A percentile compares a stretch with the other conserved stretches of the same genome.
Evolutionary conservation across 2,797 vertebrate species (phyloP).

Genomic region (Craterocephalus amniculus): DNA sequence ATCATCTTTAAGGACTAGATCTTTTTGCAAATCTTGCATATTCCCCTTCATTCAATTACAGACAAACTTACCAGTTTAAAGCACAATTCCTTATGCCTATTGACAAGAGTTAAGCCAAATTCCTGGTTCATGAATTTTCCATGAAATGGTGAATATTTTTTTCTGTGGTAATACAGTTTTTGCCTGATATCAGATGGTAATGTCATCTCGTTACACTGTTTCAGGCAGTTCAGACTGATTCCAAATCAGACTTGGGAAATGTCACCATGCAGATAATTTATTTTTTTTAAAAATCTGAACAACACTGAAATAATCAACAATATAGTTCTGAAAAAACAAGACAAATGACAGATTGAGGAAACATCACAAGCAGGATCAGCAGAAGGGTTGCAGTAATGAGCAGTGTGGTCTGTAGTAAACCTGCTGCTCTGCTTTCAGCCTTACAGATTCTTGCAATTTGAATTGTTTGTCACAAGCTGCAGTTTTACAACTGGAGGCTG

Average conservation of each 20-base stretch:
- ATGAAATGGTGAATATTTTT: background rate
- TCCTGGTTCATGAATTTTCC: background rate
- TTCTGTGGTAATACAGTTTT: background rate
- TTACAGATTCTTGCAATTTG: background rate
- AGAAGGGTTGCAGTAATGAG: constrained; percentile 11
- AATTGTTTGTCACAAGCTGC: constrained; percentile 21
- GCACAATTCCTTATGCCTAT: background rate
- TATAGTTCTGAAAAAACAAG: background rate
- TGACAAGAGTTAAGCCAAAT: background rate
- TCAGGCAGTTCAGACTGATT: background rate
- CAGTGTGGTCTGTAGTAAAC: constrained; percentile 12
- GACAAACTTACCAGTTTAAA: background rate
- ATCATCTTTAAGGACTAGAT: background rate
- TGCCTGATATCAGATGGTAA: background rate
- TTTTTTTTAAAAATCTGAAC: background rate
- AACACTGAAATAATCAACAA: background rate
- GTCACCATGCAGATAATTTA: background rate
- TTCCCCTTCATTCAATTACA: background rate
- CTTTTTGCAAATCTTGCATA: background rate
- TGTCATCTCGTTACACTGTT: background rate
- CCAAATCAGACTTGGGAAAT: background rate
- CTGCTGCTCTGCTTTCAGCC: constrained; percentile 14
- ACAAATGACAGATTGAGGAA: constrained; percentile 9
- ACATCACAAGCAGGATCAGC: background rate
- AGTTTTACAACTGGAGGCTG: constrained; percentile 19